phyloP scores from a whole-genome alignment of 2,888 invertebrate genomes.

The Peribatodes rhomboidaria region DNA sequence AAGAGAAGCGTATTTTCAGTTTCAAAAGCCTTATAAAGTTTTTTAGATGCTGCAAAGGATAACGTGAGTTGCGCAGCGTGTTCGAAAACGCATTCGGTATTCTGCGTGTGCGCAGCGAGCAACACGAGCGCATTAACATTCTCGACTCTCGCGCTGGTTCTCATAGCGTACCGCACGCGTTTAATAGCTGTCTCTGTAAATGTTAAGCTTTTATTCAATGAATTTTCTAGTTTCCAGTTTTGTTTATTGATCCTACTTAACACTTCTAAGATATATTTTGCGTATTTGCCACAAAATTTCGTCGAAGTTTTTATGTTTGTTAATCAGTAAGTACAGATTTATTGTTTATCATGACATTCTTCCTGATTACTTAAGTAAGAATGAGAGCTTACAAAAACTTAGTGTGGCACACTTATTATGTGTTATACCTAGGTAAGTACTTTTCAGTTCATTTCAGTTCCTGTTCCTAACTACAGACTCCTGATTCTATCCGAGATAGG shows the following conservation, averaged over 20 bases:
- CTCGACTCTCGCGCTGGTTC: slow-evolving; percentile 76
- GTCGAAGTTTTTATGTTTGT: background rate
- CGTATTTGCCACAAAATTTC: background rate
- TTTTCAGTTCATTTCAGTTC: too few relatives aligned
- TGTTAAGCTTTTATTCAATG: slow-evolving; percentile 42
- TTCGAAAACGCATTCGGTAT: slow-evolving; percentile 70
- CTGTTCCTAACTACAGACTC: too few relatives aligned
- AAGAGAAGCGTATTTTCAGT: background rate
- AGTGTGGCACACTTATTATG: too few relatives aligned
- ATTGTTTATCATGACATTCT: too few relatives aligned
- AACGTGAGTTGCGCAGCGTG: slow-evolving; percentile 60
- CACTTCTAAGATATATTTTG: background rate
- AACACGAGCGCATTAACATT: slow-evolving; percentile 84
- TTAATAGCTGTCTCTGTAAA: slow-evolving; percentile 56
- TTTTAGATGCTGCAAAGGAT: slow-evolving; percentile 36
- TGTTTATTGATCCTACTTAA: slow-evolving; percentile 13
- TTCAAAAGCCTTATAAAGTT: slow-evolving; percentile 16
- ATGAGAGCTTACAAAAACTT: too few relatives aligned
- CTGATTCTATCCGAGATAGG: too few relatives aligned
- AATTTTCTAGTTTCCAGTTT: slow-evolving; percentile 22
- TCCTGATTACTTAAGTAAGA: too few relatives aligned
- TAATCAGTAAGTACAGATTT: background rate
- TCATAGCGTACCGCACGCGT: slow-evolving; percentile 72
- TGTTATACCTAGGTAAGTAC: too few relatives aligned
- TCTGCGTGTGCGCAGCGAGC: slow-evolving; percentile 69